A percentile compares a stretch with the other conserved stretches of the same genome.
Evolutionary conservation across 2,888 invertebrate genomes (phyloP).

Genomic region (Anaspis maculata): DNA sequence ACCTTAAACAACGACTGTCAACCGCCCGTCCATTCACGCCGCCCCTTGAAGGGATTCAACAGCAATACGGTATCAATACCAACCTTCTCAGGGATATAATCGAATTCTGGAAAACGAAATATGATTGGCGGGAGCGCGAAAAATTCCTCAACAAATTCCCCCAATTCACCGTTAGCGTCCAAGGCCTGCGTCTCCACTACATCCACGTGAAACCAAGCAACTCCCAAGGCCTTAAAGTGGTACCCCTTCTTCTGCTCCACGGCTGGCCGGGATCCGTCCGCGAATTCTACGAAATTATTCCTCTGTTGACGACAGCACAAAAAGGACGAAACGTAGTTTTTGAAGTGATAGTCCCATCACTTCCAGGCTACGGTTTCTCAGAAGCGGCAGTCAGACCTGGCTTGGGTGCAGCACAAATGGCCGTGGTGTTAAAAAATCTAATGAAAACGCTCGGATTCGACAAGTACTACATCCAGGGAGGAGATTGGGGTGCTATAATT

Average conservation of each 20-base stretch:
- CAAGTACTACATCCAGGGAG: slow-evolving; percentile 64
- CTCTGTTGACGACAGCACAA: slow-evolving; percentile 11
- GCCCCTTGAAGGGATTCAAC: slow-evolving; percentile 44
- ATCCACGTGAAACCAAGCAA: slow-evolving; percentile 45
- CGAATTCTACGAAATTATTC: slow-evolving; percentile 57
- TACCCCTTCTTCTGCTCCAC: slow-evolving; percentile 65
- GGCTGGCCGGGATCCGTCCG: slow-evolving; percentile 84
- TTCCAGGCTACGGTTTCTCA: slow-evolving; percentile 31
- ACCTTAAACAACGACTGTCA: not conserved
- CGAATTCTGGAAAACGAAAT: slow-evolving; percentile 65
- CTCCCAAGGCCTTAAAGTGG: slow-evolving; percentile 31
- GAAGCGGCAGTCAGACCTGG: slow-evolving; percentile 53
- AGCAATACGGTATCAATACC: slow-evolving; percentile 73
- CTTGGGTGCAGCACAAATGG: slow-evolving; percentile 48
- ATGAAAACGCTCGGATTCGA: slow-evolving; percentile 59
- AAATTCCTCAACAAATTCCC: slow-evolving; percentile 53
- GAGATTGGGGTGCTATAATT: slow-evolving; percentile 73
- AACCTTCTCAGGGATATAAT: slow-evolving; percentile 56
- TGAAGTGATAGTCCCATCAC: slow-evolving; percentile 19
- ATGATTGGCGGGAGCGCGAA: slow-evolving; percentile 57
- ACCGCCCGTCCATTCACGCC: not conserved
- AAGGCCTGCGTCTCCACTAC: slow-evolving; percentile 63
- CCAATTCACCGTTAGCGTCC: slow-evolving; percentile 62
- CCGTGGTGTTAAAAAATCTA: slow-evolving; percentile 53
- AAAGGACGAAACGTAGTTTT: slow-evolving; percentile 11